Conservation (phyloP, 2,797 vertebrate genomes). For the Pipistrellus kuhlii region DNA sequence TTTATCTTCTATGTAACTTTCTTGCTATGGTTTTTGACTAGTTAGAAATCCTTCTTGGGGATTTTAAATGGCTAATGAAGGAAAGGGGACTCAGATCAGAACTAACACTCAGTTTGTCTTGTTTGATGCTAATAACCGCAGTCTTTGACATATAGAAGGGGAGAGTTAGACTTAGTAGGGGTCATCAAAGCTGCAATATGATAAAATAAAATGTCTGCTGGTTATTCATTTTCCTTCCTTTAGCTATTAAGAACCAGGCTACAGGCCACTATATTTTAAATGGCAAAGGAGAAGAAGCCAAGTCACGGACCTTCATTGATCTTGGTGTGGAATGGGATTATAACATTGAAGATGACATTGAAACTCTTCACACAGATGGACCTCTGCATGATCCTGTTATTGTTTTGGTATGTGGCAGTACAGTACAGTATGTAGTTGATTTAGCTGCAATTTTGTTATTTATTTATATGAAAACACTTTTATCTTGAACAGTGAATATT, state of each 20-base stretch:
- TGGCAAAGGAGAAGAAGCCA: conserved; percentile 94
- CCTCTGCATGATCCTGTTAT: conserved; percentile 95
- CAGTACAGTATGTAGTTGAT: neutral
- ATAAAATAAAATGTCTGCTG: conserved; percentile 2
- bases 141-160: neutral
- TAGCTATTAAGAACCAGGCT: conserved; percentile 98
- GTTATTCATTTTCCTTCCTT: conserved; percentile 75
- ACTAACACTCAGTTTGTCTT: conserved; percentile 6
- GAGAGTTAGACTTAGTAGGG: neutral
- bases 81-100: neutral
- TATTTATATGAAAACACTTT: conserved; percentile 3
- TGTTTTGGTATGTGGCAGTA: conserved; percentile 92
- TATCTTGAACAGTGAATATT: neutral
- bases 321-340: conserved; percentile 98
- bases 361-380: conserved; percentile 95
- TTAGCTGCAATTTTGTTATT: conserved; percentile 10
- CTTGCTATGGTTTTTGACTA: neutral
- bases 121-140: neutral
- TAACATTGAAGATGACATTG: conserved; percentile 92
- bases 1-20: neutral
- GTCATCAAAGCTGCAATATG: neutral
- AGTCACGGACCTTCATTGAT: conserved; percentile 95
- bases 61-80: conserved; percentile 1
- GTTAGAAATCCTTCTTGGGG: neutral
- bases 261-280: conserved; percentile 98